These are phyloP conservation scores for Sebastiscus albofasciatus DNA, from an alignment of 2,797 vertebrate species.

Conservation along the genomic window DNA sequence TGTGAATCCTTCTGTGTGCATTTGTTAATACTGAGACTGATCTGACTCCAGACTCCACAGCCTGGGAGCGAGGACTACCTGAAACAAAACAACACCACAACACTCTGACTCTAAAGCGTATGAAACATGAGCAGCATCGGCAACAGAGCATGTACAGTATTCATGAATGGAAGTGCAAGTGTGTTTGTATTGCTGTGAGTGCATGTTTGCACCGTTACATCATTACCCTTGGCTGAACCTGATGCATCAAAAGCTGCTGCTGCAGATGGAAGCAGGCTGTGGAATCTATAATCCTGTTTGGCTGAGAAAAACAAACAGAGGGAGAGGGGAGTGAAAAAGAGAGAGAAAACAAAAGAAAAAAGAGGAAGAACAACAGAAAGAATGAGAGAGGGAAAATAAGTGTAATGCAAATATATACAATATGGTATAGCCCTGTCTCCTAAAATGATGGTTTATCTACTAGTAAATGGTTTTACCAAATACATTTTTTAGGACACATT, in stretches of 20 bases:
- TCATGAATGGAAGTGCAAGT: background rate
- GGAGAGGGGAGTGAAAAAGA: background rate
- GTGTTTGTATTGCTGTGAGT: background rate
- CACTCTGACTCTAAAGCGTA: background rate
- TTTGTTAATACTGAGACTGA: too few relatives aligned
- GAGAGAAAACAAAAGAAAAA: background rate
- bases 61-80: background rate
- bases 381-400: background rate
- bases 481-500: background rate
- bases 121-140: background rate
- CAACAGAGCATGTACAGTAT: background rate
- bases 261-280: background rate
- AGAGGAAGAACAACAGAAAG: background rate
- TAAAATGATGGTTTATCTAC: background rate
- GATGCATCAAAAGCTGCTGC: background rate
- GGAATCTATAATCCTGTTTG: constrained; percentile 24
- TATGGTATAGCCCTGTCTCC: background rate
- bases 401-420: background rate
- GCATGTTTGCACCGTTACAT: background rate
- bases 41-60: background rate
- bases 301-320: background rate
- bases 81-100: background rate
- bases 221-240: constrained; percentile 9
- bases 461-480: background rate
- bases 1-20: too few relatives aligned